Conservation (phyloP, 2,888 invertebrate genomes). For the Tanaodytes sp. region DNA sequence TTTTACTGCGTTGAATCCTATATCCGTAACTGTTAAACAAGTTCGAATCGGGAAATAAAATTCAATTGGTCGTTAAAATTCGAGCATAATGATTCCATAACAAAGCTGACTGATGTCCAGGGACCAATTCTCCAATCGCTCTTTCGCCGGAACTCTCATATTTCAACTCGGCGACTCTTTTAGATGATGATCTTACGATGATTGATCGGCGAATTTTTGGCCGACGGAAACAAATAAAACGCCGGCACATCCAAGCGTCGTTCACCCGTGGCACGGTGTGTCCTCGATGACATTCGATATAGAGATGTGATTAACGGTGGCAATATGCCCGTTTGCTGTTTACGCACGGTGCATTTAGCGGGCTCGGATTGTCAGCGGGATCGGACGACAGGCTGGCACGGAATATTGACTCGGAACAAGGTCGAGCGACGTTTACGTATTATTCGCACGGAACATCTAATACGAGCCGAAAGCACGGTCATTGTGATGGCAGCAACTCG, state of each 20-base stretch:
- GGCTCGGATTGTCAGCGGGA: constrained; percentile 44
- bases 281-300: constrained; percentile 61
- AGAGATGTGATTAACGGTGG: constrained; percentile 64
- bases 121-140: constrained; percentile 2
- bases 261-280: constrained; percentile 37
- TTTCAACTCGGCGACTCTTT: too few species aligned
- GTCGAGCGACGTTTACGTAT: constrained; percentile 39
- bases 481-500: constrained; percentile 40
- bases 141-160: neutral
- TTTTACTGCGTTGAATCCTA: too few species aligned
- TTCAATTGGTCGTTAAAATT: too few species aligned
- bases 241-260: constrained; percentile 11
- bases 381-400: constrained; percentile 39
- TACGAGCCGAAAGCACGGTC: constrained; percentile 34
- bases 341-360: constrained; percentile 54
- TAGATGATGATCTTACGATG: too few species aligned
- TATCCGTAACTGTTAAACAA: too few species aligned
- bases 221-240: constrained; percentile 1
- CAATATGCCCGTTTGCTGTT: constrained; percentile 65
- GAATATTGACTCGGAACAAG: too few species aligned
- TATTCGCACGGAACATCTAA: constrained; percentile 39
- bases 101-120: too few species aligned
- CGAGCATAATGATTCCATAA: too few species aligned
- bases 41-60: too few species aligned
- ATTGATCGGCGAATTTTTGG: neutral